Percentiles rank a stretch among this genome's conserved stretches.
These are phyloP conservation scores for Philypnodon macrostomus DNA, from an alignment of 2,797 vertebrate species.

Conservation along the genomic window DNA sequence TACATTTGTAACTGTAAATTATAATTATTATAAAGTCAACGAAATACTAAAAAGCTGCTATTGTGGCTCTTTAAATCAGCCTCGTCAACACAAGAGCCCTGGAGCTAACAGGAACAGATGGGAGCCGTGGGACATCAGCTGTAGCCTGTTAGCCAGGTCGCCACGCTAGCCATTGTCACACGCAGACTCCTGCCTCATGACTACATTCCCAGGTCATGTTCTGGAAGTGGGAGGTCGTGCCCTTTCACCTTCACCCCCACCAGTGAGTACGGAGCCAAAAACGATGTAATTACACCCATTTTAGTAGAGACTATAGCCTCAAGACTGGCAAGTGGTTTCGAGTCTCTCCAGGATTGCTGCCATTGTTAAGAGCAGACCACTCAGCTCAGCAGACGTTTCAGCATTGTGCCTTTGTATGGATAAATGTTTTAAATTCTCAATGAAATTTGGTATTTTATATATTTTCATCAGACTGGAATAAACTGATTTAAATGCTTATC, in stretches of 20 bases:
- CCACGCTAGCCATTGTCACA: slow-evolving; percentile 55
- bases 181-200: slow-evolving; percentile 45
- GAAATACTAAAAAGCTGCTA: too few species aligned
- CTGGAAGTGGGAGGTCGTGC: slow-evolving; percentile 64
- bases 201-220: slow-evolving; percentile 70
- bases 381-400: slow-evolving; percentile 30
- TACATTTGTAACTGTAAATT: too few species aligned
- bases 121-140: slow-evolving; percentile 65
- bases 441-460: too few species aligned
- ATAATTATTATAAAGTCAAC: too few species aligned
- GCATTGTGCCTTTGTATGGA: background rate
- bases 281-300: slow-evolving; percentile 74
- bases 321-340: slow-evolving; percentile 58
- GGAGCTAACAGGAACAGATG: slow-evolving; percentile 57
- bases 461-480: too few species aligned
- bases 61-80: slow-evolving; percentile 13
- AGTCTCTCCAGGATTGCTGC: slow-evolving; percentile 45
- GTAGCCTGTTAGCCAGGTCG: slow-evolving; percentile 63
- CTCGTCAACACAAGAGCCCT: slow-evolving; percentile 12
- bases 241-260: slow-evolving; percentile 56
- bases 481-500: too few species aligned
- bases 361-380: slow-evolving; percentile 56
- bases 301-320: slow-evolving; percentile 34
- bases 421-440: background rate
- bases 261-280: slow-evolving; percentile 58